Percentiles rank a stretch among this genome's conserved stretches.
Conservation (phyloP, 2,888 invertebrate species). For the Tipula helvola region DNA sequence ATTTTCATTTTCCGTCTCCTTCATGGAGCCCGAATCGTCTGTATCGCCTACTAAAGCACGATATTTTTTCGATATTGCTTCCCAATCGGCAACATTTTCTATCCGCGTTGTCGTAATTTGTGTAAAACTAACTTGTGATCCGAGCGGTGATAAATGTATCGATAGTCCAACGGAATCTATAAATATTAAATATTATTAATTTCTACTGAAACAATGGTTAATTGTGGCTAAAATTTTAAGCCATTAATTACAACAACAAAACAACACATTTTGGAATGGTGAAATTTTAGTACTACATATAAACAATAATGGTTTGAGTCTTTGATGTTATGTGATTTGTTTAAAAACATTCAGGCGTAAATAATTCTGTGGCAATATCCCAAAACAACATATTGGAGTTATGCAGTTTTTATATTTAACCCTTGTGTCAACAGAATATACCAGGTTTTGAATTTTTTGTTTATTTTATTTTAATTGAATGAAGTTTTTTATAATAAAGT, state of each 20-base stretch:
- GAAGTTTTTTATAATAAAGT: too few relatives aligned
- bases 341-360: not conserved
- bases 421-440: too few relatives aligned
- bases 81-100: slow-evolving; percentile 87
- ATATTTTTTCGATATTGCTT: slow-evolving; percentile 78
- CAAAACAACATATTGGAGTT: too few relatives aligned
- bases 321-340: not conserved
- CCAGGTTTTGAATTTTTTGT: too few relatives aligned
- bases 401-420: too few relatives aligned
- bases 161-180: slow-evolving; percentile 64
- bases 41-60: slow-evolving; percentile 56
- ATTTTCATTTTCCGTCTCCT: slow-evolving; percentile 33
- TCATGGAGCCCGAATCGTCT: slow-evolving; percentile 38
- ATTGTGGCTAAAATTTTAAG: not conserved
- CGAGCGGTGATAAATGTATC: slow-evolving; percentile 69
- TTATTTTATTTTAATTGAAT: too few relatives aligned
- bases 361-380: not conserved
- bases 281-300: not conserved
- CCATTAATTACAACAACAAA: not conserved
- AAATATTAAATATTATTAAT: not conserved
- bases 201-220: not conserved
- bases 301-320: not conserved
- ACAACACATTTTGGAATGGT: not conserved
- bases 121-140: slow-evolving; percentile 73
- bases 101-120: slow-evolving; percentile 54